Percentiles rank a stretch among this genome's conserved stretches.
Conservation (phyloP, 2,888 invertebrate species). For the Prionchulus punctatus region DNA sequence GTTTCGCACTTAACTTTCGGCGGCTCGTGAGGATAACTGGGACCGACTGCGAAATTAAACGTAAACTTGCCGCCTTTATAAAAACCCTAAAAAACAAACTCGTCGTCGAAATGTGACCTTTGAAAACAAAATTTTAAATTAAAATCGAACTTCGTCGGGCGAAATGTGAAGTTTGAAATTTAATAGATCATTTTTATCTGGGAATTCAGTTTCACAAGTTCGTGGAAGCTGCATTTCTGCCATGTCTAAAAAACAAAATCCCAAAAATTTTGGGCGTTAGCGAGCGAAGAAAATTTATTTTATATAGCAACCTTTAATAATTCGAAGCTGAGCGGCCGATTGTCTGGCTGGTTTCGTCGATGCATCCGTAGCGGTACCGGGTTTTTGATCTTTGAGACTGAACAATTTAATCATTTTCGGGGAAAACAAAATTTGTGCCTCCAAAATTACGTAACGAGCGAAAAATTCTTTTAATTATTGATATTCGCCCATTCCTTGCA, state of each 20-base stretch:
- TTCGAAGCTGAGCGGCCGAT: constrained; percentile 86
- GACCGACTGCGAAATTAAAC: constrained; percentile 93
- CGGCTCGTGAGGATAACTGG: constrained; percentile 92
- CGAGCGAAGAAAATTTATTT: background rate
- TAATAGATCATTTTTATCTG: constrained; percentile 85
- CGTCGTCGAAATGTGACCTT: too few species aligned
- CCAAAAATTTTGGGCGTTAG: background rate
- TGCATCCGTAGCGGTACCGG: constrained; percentile 41
- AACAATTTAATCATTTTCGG: constrained; percentile 99
- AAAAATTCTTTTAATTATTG: too few species aligned
- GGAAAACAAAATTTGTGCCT: too few species aligned
- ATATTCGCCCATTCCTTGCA: too few species aligned
- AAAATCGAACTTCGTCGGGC: constrained; percentile 74
- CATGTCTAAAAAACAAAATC: constrained; percentile 58
- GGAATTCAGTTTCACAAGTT: constrained; percentile 86
- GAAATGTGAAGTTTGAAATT: constrained; percentile 87
- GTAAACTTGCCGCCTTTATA: constrained; percentile 82
- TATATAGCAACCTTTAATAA: constrained; percentile 66
- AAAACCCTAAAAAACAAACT: constrained; percentile 51
- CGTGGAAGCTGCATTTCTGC: constrained; percentile 91
- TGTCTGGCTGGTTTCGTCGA: constrained; percentile 56
- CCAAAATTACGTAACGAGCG: too few species aligned
- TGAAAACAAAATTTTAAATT: too few species aligned
- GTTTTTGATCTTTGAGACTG: constrained; percentile 93
- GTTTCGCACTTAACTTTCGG: constrained; percentile 97